Evolutionary conservation across 2,113 vertebrate species (phyloP), one percentile per base, ranked within the genome.

Genomic region (Catharus minimus): DNA sequence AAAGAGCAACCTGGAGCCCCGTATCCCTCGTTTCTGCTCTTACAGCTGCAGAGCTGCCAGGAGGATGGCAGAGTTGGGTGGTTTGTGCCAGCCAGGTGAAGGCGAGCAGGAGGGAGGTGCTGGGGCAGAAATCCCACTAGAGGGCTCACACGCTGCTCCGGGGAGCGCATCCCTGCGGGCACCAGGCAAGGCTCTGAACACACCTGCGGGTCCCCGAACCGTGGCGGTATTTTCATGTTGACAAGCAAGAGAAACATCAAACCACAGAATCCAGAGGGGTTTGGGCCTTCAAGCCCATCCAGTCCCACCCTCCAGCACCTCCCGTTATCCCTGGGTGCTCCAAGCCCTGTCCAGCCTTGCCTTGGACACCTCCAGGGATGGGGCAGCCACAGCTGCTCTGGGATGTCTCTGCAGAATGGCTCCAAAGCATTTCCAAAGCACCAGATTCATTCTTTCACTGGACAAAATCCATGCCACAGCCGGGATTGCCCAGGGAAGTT

Each of bases 61-160:
- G 62, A 28, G 19, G 17, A 8, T 17, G 73, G 77, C 9, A 20
- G 22, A 47, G 32, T 1, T 53, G 2, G 39, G 28, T 8, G n/a
- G 27, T 33, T 55, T 16, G 13, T 21, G 16, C 6, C 32, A 3
- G 3, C 1, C 71, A 85, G 78, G 64, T 78, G 7, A 47, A 41
- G 15, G 24, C n/a, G 4, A 44, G 6, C 7, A 19, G 57, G 64
- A 57, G 36, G 62, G 62, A 10, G 67, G 4, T 14, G 75, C 50
- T 44, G 18, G 10, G 49, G 44, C 44, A 27, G 71, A 8, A 2
- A 18, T 76, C 86, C 94, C 94, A 82, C 95, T 90, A 87, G 92
- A 95, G 88, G 93, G 92, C 94, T 89, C 95, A 92, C 88, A 68
- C 1, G 58, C 68, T n/a, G 23, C 83, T 95, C 14, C 58, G 76